Conservation (phyloP, 2,113 vertebrate genomes). For the Sorex fumeus region DNA sequence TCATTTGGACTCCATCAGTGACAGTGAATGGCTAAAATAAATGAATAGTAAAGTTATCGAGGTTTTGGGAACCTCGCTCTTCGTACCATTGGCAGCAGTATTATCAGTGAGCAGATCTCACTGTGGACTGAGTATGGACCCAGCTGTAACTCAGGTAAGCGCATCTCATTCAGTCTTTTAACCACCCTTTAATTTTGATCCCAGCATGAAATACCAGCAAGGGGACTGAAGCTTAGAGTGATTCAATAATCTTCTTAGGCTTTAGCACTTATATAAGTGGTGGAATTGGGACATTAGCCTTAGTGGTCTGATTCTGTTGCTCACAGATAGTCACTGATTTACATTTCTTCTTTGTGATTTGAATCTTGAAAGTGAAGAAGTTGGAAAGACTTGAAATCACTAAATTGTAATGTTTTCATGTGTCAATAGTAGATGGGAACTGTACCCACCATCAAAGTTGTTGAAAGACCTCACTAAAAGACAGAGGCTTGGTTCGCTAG, state of each 20-base stretch:
- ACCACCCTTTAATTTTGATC: not conserved
- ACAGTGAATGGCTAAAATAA: constrained; percentile 16
- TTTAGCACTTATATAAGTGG: too few species aligned
- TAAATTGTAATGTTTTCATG: not conserved
- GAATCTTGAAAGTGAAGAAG: not conserved
- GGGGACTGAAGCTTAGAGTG: not conserved
- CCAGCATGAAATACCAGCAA: not conserved
- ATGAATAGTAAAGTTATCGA: not conserved
- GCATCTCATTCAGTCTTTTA: not conserved
- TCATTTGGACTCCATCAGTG: not conserved
- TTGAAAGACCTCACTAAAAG: not conserved
- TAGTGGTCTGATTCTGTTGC: not conserved
- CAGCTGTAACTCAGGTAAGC: rapidly evolving
- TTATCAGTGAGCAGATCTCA: not conserved
- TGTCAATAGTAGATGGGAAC: not conserved
- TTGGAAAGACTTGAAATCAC: not conserved
- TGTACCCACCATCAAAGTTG: not conserved
- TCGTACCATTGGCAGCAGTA: not conserved
- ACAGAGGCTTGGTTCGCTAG: not conserved
- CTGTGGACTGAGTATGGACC: not conserved
- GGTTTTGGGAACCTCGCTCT: not conserved
- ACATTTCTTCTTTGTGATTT: not conserved
- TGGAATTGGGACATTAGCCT: not conserved
- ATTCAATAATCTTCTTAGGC: not conserved
- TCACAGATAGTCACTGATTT: not conserved